phyloP scores from a whole-genome alignment of 2,797 vertebrate species.

The Liasis olivaceus region DNA sequence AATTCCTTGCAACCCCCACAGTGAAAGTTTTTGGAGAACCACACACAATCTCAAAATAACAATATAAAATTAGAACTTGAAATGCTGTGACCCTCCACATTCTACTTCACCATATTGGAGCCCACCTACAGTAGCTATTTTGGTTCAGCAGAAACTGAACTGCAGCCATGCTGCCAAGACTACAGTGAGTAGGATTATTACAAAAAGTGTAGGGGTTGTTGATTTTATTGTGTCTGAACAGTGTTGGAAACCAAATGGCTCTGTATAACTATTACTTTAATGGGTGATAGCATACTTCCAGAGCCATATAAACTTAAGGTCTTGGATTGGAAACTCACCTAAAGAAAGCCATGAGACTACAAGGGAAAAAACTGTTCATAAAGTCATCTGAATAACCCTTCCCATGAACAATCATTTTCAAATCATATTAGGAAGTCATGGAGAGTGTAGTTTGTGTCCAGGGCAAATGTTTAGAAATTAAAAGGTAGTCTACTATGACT shows the following conservation, averaged over 20 bases:
- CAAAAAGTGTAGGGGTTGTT: constrained; percentile 35
- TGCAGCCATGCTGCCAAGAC: constrained; percentile 25
- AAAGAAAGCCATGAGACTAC: background rate
- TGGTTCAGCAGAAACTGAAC: constrained; percentile 37
- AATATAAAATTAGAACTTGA: constrained; percentile 45
- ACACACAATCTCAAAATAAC: constrained; percentile 24
- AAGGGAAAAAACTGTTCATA: background rate
- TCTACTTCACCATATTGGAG: constrained; percentile 42
- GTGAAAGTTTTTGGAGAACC: constrained; percentile 13
- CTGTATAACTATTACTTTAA: constrained; percentile 25
- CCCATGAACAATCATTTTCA: background rate
- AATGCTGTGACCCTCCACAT: constrained; percentile 23
- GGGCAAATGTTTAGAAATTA: background rate
- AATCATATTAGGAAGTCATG: background rate
- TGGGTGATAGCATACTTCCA: constrained; percentile 14
- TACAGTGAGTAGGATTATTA: constrained; percentile 39
- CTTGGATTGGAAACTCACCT: constrained; percentile 12
- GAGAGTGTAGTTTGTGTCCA: background rate
- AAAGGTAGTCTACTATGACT: background rate
- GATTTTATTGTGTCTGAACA: constrained; percentile 10
- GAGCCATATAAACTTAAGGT: constrained; percentile 16
- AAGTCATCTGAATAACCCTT: background rate
- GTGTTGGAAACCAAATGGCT: background rate
- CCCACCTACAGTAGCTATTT: constrained; percentile 48
- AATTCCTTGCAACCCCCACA: constrained; percentile 2